Conservation (phyloP, 2,113 vertebrate genomes). For the Bubo bubo region DNA sequence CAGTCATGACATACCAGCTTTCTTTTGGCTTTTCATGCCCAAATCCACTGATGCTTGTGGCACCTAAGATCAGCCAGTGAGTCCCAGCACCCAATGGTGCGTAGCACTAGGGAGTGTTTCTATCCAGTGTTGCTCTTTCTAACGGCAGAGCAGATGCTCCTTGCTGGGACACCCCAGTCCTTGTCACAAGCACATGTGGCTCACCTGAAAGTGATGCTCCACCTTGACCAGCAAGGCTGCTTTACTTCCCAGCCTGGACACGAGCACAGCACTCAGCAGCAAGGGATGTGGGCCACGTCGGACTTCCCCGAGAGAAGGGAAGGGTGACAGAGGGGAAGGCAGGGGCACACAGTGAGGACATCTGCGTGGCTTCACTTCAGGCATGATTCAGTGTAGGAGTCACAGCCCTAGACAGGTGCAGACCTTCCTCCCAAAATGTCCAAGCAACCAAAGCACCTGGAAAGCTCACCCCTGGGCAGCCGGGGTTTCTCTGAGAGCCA, state of each 20-base stretch:
- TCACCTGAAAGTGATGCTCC: not conserved
- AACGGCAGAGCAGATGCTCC: not conserved
- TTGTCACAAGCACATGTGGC: not conserved
- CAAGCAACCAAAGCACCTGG: not conserved
- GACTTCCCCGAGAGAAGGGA: not conserved
- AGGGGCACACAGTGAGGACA: rapidly evolving
- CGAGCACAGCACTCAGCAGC: not conserved
- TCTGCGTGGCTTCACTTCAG: rapidly evolving
- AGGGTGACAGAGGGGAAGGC: not conserved
- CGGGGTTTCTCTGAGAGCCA: not conserved
- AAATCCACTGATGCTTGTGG: not conserved
- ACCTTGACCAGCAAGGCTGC: not conserved
- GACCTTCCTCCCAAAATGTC: not conserved
- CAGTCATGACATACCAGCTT: not conserved
- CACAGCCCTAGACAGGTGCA: not conserved
- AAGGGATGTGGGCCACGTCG: not conserved
- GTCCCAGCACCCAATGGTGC: not conserved
- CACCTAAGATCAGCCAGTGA: not conserved
- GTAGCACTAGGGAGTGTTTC: not conserved
- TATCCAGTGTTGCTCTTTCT: not conserved
- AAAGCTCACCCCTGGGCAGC: not conserved
- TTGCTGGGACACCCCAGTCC: not conserved
- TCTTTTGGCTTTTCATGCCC: not conserved
- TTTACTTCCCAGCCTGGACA: not conserved
- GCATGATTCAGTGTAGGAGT: not conserved